phyloP scores from a whole-genome alignment of 2,797 vertebrate genomes.

The Gouania willdenowi region DNA sequence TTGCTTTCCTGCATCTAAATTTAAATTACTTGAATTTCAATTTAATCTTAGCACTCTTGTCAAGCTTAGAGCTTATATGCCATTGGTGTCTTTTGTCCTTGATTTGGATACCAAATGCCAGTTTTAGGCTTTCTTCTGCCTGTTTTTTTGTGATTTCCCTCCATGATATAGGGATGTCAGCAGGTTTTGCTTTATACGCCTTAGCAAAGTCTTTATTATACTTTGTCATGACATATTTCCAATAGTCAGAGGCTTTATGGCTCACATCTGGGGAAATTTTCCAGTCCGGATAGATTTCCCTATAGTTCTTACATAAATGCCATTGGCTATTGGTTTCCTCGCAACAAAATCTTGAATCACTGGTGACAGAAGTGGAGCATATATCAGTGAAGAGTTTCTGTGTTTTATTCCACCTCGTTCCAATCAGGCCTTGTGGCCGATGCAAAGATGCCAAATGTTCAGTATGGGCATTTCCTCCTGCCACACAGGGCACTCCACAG shows the following conservation, averaged over 20 bases:
- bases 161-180: constrained; percentile 43
- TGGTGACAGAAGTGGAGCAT: constrained; percentile 40
- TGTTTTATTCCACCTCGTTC: fast-evolving
- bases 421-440: constrained; percentile 33
- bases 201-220: constrained; percentile 56
- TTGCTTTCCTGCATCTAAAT: no score
- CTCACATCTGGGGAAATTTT: constrained; percentile 57
- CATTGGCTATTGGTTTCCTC: fast-evolving
- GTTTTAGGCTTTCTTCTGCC: constrained; percentile 51
- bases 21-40: no score
- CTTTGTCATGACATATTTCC: constrained; percentile 66
- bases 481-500: constrained; percentile 59
- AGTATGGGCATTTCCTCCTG: constrained; percentile 32
- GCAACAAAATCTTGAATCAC: fast-evolving
- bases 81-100: no score
- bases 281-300: constrained; percentile 47
- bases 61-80: no score
- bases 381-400: constrained; percentile 9
- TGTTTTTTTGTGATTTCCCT: not conserved
- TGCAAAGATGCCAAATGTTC: constrained; percentile 51
- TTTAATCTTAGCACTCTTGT: no score
- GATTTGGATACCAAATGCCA: no score
- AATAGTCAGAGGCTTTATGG: constrained; percentile 66
- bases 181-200: constrained; percentile 17
- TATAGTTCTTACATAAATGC: constrained; percentile 57